phyloP scores from a whole-genome alignment of 1,140 invertebrate species.

The Papilio machaon region DNA sequence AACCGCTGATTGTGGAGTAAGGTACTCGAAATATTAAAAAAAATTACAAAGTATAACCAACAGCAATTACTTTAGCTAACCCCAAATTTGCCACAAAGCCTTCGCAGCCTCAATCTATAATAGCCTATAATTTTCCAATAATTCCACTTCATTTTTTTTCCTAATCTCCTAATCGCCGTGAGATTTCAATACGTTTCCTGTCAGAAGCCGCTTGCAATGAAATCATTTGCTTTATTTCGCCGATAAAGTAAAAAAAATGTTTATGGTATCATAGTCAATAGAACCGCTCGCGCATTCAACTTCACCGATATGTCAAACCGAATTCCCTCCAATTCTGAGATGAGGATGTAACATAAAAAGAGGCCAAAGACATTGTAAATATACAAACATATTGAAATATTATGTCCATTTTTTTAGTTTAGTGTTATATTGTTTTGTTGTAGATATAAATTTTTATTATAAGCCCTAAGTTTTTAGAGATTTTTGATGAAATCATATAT shows the following conservation, averaged over 20 bases:
- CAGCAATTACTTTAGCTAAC: conserved; percentile 57
- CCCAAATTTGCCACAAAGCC: conserved; percentile 53
- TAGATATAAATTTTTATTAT: no score
- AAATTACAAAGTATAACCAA: conserved; percentile 36
- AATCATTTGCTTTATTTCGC: conserved; percentile 62
- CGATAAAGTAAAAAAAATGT: conserved; percentile 65
- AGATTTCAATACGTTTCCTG: conserved; percentile 76
- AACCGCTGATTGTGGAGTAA: not conserved
- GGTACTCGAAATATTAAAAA: not conserved
- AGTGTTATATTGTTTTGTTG: not conserved
- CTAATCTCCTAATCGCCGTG: conserved; percentile 71
- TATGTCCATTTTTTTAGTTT: not conserved
- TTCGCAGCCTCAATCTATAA: conserved; percentile 49
- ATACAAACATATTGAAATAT: not conserved
- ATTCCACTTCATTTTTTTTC: conserved; percentile 74
- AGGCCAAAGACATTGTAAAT: conserved; percentile 35
- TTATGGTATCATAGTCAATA: conserved; percentile 72
- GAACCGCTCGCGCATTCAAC: conserved; percentile 54
- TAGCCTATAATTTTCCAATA: conserved; percentile 74
- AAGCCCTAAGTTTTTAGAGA: no score
- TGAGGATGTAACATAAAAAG: conserved; percentile 40
- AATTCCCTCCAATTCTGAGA: conserved; percentile 58
- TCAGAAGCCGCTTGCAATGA: conserved; percentile 66
- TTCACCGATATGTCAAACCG: conserved; percentile 71
- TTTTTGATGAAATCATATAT: no score